These are phyloP conservation scores for Protula sp. DNA, from an alignment of 2,888 invertebrate genomes.

Conservation along the genomic window DNA sequence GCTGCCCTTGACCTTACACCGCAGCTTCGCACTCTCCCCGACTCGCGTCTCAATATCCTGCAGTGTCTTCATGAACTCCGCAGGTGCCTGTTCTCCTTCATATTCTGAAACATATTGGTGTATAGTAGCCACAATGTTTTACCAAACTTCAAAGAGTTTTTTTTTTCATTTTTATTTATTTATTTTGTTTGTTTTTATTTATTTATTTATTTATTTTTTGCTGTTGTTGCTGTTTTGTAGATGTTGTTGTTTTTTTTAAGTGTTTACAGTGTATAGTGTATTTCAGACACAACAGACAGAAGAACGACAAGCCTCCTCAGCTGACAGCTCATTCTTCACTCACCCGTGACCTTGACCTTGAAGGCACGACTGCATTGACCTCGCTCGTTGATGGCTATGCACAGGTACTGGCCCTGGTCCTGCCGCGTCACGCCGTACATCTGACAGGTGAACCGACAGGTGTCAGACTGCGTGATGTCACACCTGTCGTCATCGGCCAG, in stretches of 20 bases:
- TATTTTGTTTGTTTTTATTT: too few relatives aligned
- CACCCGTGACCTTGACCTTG: conserved; percentile 43
- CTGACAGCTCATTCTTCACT: too few relatives aligned
- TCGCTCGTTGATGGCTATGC: conserved; percentile 22
- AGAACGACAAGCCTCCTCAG: too few relatives aligned
- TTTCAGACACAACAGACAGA: too few relatives aligned
- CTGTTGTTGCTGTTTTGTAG: too few relatives aligned
- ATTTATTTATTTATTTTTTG: too few relatives aligned
- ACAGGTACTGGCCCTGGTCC: conserved; percentile 30
- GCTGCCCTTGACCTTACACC: conserved; percentile 80
- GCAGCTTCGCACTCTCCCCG: conserved; percentile 78
- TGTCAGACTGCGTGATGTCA: conserved; percentile 32
- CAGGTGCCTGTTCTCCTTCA: conserved; percentile 62
- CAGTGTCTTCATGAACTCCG: conserved; percentile 75
- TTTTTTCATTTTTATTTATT: too few relatives aligned
- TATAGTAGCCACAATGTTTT: too few relatives aligned
- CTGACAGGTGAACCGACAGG: conserved; percentile 29
- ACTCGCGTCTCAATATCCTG: conserved; percentile 73
- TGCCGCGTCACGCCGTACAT: conserved; percentile 33
- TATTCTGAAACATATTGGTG: conserved; percentile 36
- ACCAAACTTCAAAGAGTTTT: too few relatives aligned
- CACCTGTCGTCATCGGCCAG: conserved; percentile 43
- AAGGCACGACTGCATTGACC: conserved; percentile 33
- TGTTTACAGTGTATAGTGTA: too few relatives aligned
- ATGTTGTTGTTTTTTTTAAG: too few relatives aligned